Percentiles rank a stretch among this genome's conserved stretches.
Conservation (phyloP, 1,140 invertebrate genomes). For the Acyrthosiphon pisum region DNA sequence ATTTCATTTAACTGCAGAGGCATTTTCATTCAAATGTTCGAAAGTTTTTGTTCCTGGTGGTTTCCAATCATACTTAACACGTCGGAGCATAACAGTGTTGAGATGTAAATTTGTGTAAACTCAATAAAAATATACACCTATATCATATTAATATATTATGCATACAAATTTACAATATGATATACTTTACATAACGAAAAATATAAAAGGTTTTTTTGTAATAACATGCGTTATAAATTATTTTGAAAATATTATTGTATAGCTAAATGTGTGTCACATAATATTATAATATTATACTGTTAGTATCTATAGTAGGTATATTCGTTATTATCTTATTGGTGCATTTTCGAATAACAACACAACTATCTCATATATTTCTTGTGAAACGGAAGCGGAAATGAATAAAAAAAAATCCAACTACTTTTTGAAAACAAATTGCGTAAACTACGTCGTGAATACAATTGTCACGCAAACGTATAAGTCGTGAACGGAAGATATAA, state of each 20-base stretch:
- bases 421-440: neutral
- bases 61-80: constrained; percentile 27
- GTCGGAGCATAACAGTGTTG: neutral
- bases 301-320: neutral
- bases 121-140: neutral
- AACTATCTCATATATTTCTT: neutral
- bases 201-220: neutral
- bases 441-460: neutral
- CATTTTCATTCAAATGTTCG: neutral
- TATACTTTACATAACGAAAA: neutral
- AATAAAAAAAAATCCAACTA: neutral
- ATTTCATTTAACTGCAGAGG: neutral
- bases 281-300: neutral
- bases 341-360: neutral
- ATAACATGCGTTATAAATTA: neutral
- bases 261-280: neutral
- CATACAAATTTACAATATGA: neutral
- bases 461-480: neutral
- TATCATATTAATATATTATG: neutral
- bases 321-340: neutral
- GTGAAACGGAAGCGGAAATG: neutral
- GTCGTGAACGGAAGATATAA: neutral
- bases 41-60: neutral
- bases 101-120: constrained; percentile 22
- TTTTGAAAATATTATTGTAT: neutral